Base-by-base conservation (phyloP, 2,113 vertebrate genomes). In the Henicopernis longicauda region DNA sequence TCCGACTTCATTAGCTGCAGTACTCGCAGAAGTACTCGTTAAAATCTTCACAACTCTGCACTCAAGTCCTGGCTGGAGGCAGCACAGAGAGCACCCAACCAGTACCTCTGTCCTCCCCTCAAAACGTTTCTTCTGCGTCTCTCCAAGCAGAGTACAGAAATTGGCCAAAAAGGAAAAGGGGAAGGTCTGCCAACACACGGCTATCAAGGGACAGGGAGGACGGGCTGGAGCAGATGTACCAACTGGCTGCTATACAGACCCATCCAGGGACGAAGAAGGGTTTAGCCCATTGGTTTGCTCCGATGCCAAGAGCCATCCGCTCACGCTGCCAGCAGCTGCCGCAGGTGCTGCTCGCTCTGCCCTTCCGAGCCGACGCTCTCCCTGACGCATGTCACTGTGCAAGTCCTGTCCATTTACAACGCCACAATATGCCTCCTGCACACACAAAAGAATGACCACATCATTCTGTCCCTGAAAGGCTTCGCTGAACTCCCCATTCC, bases 71-170 rank as follows among this genome's bases (percentile, higher is more conserved):
- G 45, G 17, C 47, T 17, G 36, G 29, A 65, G 34, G 34, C 44
- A 63, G 84, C 2, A 1, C 13, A 11, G 55, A 55, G 20, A 88
- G 67, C 16, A 54, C 85, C 88, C 67, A 70, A 16, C 40, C 2
- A 2, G 31, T 4, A 26, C 49, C 74, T 32, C 49, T 9, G 25
- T 36, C 40, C 55, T 42, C 21, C 67, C 81, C 42, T 42, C 40
- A 7, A 26, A 61, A 12, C 0, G 0, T 5, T 44, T 32, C 38
- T 36, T 52, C 27, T 3, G 8, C 1, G 0, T 11, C 31, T 26
- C 40, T 70, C 31, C 0, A 1, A 36, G 44, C n/a, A 16, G 36
- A 79, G 54, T 0, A 34, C 22, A 58, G 59, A 52, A 49, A 85
- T 2, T 54, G 40, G 62, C 27, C 17, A 22, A 38, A 50, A 29